Conservation (phyloP, 1,140 invertebrate species). For the Chrysoperla carnea region DNA sequence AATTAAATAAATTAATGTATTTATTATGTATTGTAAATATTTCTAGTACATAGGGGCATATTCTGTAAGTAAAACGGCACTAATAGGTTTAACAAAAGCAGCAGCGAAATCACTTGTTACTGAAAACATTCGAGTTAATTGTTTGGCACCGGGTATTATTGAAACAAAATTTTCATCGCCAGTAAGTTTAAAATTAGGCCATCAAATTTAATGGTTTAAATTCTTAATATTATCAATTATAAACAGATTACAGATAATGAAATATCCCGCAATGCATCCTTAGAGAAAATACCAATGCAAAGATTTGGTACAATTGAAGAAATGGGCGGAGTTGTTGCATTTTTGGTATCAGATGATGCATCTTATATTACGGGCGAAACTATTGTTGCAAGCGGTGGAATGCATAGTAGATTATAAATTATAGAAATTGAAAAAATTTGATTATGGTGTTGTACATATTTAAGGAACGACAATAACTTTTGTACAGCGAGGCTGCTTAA, state of each 20-base stretch:
- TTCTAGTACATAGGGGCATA: conserved; percentile 73
- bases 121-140: conserved; percentile 83
- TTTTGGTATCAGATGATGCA: conserved; percentile 80
- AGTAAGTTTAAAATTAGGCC: conserved; percentile 38
- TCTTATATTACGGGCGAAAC: conserved; percentile 89
- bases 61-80: conserved; percentile 85
- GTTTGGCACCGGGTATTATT: conserved; percentile 82
- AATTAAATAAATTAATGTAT: conserved; percentile 2
- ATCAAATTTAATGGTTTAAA: conserved; percentile 5
- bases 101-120: conserved; percentile 49
- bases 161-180: conserved; percentile 73
- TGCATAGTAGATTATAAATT: conserved; percentile 40
- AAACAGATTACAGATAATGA: conserved; percentile 15
- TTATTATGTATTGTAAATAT: conserved; percentile 1
- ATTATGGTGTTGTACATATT: too few species aligned
- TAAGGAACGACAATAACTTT: neutral
- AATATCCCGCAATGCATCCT: conserved; percentile 23
- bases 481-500: too few species aligned
- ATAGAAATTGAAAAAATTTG: too few species aligned
- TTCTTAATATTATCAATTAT: conserved; percentile 3
- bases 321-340: conserved; percentile 69
- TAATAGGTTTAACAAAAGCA: conserved; percentile 76
- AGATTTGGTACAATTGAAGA: conserved; percentile 59
- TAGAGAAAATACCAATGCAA: conserved; percentile 32
- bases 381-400: conserved; percentile 67